Evolutionary conservation across 2,888 invertebrate species (phyloP), one percentile per base, ranked within the genome.

Genomic region (Mellilla xanthometata): DNA sequence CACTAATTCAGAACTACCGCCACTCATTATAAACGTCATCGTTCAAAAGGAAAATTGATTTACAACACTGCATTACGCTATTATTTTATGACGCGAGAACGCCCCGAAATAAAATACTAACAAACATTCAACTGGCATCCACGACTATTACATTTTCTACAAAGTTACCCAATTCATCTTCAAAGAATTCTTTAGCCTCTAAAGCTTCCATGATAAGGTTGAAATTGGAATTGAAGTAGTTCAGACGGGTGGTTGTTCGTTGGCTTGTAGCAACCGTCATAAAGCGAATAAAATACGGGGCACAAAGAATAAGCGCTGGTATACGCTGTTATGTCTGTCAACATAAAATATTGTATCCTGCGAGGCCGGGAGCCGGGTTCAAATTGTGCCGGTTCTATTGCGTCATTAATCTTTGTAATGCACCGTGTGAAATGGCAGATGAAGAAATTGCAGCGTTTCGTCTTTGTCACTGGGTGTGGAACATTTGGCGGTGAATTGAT

Each of bases 271-370:
- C 65, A 77, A 73, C 81, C 84, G 86, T 89, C 88, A 88, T 88
- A 88, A 88, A 89, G 84, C 85, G 85, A 86, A 88, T 88, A 89
- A 89, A 88, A 88, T 88, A 89, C 86, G 87, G 80, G 82, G 81
- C 86, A 85, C 87, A 86, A 89, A 88, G 88, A 88, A 88, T 88
- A 87, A 89, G 84, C 82, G 88, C 74, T 87, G 81, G 85, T 83
- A 83, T 88, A 88, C 81, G 84, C 78, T 87, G 86, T 87, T 86
- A 86, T 81, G 86, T 87, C 89, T 88, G 88, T 88, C 89, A 87
- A 85, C 85, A 75, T 89, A 84, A 88, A 87, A 88, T 88, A 88
- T 89, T 83, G 85, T 85, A 88, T 88, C 88, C 88, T 88, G 86
- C 74, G 72, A 68, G 70, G 71, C 69, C 67, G 78, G 79, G 80